Evolutionary conservation across 1,140 invertebrate species (phyloP).

Genomic region (Thalassaphorura encarpata): DNA sequence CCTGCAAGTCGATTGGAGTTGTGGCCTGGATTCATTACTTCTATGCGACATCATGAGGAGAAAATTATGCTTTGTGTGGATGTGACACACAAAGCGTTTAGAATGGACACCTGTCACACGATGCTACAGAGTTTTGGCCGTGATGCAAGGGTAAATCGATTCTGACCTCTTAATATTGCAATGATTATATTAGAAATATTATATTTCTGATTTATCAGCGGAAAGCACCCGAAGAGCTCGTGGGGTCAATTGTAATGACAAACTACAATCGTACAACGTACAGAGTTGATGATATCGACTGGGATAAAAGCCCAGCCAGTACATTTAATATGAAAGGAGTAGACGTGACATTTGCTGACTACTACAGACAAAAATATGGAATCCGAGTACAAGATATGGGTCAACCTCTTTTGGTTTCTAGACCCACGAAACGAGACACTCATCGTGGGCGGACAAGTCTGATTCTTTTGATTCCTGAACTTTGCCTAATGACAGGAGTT

Average conservation of each 20-base stretch:
- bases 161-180: too few species aligned
- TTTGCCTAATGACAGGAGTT: slow-evolving; percentile 30
- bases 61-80: slow-evolving; percentile 54
- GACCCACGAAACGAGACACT: slow-evolving; percentile 22
- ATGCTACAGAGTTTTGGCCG: slow-evolving; percentile 34
- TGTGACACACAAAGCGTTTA: slow-evolving; percentile 28
- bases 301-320: slow-evolving; percentile 51
- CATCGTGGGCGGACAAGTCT: slow-evolving; percentile 25
- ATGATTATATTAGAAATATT: too few species aligned
- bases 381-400: slow-evolving; percentile 50
- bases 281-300: slow-evolving; percentile 71
- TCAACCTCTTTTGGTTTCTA: slow-evolving; percentile 28
- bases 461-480: slow-evolving; percentile 27
- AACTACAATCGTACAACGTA: slow-evolving; percentile 66
- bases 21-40: slow-evolving; percentile 68
- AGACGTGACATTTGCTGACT: slow-evolving; percentile 58
- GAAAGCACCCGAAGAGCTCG: slow-evolving; percentile 44
- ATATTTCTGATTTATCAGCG: too few species aligned
- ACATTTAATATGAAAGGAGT: slow-evolving; percentile 55
- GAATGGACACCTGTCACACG: slow-evolving; percentile 39
- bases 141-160: slow-evolving; percentile 32
- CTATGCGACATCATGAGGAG: slow-evolving; percentile 65
- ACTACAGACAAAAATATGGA: slow-evolving; percentile 61
- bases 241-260: slow-evolving; percentile 44
- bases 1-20: slow-evolving; percentile 48